A percentile compares a stretch with the other conserved stretches of the same genome.
These are phyloP conservation scores for Plodia interpunctella DNA, from an alignment of 1,140 invertebrate genomes.

Conservation along the genomic window DNA sequence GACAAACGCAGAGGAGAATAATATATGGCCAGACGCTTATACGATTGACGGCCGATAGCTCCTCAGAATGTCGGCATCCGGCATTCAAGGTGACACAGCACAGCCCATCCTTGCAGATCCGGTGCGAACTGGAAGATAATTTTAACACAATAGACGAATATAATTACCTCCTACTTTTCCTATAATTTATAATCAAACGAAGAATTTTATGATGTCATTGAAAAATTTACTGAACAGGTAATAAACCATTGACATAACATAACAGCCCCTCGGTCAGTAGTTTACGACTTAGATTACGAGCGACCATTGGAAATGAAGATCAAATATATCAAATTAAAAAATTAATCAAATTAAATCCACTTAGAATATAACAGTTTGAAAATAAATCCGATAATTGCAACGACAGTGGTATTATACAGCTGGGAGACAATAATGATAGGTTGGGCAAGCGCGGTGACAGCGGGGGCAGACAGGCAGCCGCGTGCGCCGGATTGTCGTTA, in stretches of 20 bases:
- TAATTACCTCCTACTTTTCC: not conserved
- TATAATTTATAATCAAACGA: slow-evolving; percentile 22
- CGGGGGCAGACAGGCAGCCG: slow-evolving; percentile 38
- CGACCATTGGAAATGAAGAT: not conserved
- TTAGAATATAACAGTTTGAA: not conserved
- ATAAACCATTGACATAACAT: slow-evolving; percentile 29
- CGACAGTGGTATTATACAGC: slow-evolving; percentile 20
- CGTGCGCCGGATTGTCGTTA: slow-evolving; percentile 60
- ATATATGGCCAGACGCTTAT: slow-evolving; percentile 64
- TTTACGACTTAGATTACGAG: slow-evolving; percentile 17
- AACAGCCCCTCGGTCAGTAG: slow-evolving; percentile 20
- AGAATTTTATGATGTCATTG: slow-evolving; percentile 16
- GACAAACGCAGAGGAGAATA: slow-evolving; percentile 61
- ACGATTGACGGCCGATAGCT: slow-evolving; percentile 72
- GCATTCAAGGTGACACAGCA: slow-evolving; percentile 70
- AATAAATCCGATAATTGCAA: slow-evolving; percentile 4
- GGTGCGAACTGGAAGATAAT: slow-evolving; percentile 39
- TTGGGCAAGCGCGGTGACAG: slow-evolving; percentile 45
- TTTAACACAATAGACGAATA: slow-evolving; percentile 3
- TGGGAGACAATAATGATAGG: slow-evolving; percentile 26
- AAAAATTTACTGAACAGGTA: slow-evolving; percentile 11
- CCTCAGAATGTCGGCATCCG: slow-evolving; percentile 64
- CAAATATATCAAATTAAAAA: too few species aligned
- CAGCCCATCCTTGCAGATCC: slow-evolving; percentile 65
- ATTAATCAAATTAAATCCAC: not conserved